Conservation (phyloP, 1,140 invertebrate species). For the Conus betulinus region DNA sequence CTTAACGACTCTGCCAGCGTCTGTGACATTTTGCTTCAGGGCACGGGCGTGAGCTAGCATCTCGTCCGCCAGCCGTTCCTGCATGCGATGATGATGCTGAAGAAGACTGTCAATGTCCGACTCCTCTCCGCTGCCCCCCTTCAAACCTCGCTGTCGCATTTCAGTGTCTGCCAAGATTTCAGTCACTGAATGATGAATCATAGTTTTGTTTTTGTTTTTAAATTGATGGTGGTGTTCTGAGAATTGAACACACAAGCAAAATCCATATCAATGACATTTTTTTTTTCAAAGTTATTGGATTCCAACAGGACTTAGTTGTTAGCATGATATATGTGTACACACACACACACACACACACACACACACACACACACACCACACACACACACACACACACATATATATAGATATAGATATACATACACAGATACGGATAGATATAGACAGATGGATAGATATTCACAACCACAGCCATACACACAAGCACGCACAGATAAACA, state of each 20-base stretch:
- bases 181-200: not conserved
- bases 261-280: not conserved
- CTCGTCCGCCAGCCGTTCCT: conserved; percentile 94
- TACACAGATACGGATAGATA: too few species aligned
- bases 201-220: too few species aligned
- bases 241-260: not conserved
- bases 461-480: too few species aligned
- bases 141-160: conserved; percentile 59
- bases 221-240: too few species aligned
- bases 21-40: conserved; percentile 91
- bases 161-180: conserved; percentile 45
- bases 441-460: too few species aligned
- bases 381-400: too few species aligned
- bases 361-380: too few species aligned
- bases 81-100: conserved; percentile 89
- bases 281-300: not conserved
- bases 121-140: conserved; percentile 44
- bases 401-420: too few species aligned
- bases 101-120: conserved; percentile 88
- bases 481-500: too few species aligned
- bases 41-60: conserved; percentile 91
- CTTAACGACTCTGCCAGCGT: conserved; percentile 88
- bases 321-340: too few species aligned
- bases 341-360: too few species aligned
- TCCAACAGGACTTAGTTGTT: too few species aligned